phyloP scores from a whole-genome alignment of 2,888 invertebrate genomes.

The Troglohyphantes excavatus region DNA sequence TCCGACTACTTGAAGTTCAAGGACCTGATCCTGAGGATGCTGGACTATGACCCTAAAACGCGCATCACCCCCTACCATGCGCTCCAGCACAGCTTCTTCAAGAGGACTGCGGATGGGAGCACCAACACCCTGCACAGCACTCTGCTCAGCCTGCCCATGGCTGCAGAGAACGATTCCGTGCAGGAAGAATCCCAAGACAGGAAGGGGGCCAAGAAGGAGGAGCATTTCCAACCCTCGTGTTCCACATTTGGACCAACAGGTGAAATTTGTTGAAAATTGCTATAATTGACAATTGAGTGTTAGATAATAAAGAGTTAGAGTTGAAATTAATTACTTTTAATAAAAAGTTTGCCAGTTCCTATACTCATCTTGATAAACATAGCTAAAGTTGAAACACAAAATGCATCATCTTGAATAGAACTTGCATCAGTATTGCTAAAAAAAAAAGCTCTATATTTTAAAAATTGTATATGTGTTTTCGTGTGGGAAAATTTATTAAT shows the following conservation, averaged over 20 bases:
- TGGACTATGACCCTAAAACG: slow-evolving; percentile 98
- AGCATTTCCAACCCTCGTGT: slow-evolving; percentile 62
- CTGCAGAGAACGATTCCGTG: slow-evolving; percentile 69
- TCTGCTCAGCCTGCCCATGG: slow-evolving; percentile 83
- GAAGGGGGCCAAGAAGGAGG: slow-evolving; percentile 62
- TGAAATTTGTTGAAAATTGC: not conserved
- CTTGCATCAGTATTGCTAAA: no score
- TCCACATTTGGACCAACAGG: slow-evolving; percentile 74
- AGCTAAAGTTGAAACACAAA: no score
- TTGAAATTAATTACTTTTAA: no score
- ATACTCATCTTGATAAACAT: no score
- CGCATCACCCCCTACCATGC: slow-evolving; percentile 99
- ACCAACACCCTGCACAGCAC: slow-evolving; percentile 83
- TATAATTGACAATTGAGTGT: no score
- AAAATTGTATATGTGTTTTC: no score
- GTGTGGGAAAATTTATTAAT: no score
- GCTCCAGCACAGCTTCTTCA: slow-evolving; percentile 98
- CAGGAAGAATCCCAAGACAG: slow-evolving; percentile 56
- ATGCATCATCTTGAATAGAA: no score
- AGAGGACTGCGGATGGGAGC: slow-evolving; percentile 96
- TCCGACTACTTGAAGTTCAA: slow-evolving; percentile 99
- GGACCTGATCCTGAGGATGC: slow-evolving; percentile 98
- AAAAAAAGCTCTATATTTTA: no score
- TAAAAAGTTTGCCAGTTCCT: no score
- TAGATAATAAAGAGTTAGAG: no score